A percentile compares a stretch with the other conserved stretches of the same genome.
These are phyloP conservation scores for Synanthedon tipuliformis DNA, from an alignment of 2,888 invertebrate genomes.

Conservation along the genomic window DNA sequence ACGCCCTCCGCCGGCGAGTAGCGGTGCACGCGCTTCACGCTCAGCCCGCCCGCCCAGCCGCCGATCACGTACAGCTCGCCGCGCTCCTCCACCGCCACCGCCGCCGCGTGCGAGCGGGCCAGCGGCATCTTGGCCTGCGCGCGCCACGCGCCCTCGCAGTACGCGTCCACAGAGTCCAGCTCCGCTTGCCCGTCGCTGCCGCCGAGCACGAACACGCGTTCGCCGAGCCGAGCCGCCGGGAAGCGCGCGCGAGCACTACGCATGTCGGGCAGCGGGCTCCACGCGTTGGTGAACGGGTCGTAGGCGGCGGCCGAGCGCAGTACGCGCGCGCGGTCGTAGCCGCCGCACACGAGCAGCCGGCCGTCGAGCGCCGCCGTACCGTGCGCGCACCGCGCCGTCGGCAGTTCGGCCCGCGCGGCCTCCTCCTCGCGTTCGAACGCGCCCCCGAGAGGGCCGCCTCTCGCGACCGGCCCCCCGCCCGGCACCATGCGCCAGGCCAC, in stretches of 20 bases:
- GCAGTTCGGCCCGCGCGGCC: slow-evolving; percentile 11
- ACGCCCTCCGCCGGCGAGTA: slow-evolving; percentile 72
- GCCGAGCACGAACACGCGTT: slow-evolving; percentile 81
- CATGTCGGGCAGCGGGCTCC: slow-evolving; percentile 79
- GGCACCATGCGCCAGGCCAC: slow-evolving; percentile 16
- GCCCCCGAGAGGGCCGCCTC: slow-evolving; percentile 5
- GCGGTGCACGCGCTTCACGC: slow-evolving; percentile 78
- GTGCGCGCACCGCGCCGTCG: slow-evolving; percentile 74
- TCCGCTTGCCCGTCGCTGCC: slow-evolving; percentile 88
- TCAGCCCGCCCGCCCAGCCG: slow-evolving; percentile 76
- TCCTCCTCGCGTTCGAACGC: background rate
- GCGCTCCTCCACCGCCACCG: slow-evolving; percentile 72
- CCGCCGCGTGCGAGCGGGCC: slow-evolving; percentile 80
- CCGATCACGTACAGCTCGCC: slow-evolving; percentile 80
- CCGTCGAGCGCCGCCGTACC: slow-evolving; percentile 79
- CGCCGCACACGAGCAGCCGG: slow-evolving; percentile 82
- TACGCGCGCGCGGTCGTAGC: slow-evolving; percentile 87
- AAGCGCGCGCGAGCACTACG: slow-evolving; percentile 81
- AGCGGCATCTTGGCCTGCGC: slow-evolving; percentile 33
- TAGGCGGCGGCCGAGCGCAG: slow-evolving; percentile 81
- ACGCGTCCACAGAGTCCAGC: slow-evolving; percentile 68
- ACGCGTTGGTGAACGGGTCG: slow-evolving; percentile 75
- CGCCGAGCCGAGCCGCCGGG: slow-evolving; percentile 75
- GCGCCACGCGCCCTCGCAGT: slow-evolving; percentile 21
- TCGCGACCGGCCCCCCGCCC: slow-evolving; percentile 8